Base-by-base conservation (phyloP, 2,113 vertebrate species). In the Tenebrosternarchus preto region DNA sequence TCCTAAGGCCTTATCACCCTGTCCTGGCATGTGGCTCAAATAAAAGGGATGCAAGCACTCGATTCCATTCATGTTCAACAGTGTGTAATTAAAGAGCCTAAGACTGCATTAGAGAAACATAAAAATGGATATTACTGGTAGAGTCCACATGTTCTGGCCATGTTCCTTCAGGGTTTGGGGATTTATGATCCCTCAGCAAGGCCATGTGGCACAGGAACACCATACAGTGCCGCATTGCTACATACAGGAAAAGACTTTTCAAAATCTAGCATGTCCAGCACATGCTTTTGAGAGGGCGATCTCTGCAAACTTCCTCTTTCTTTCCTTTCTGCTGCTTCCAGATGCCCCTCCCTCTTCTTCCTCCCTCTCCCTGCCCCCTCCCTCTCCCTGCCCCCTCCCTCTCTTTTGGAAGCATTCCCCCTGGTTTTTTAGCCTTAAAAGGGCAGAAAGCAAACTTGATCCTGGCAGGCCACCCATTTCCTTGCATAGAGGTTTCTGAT, bases 371-470 rank as follows among this genome's bases (percentile, higher is more conserved):
- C 57, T 71, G 76, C 69, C 66, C 63, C 73, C 36, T 25, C 25
- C 76, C 57, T 56, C 83, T 57, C 59, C 68, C 36, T 39, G 36
- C 36, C 36, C 57, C 67, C 83, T 60, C 82, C 74, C 74, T 84
- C 86, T 84, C 86, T 85, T 83, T 86, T 89, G 81, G 85, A 85
- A 90, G 87, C 85, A 71, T 90, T 91, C 90, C 90, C 89, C 89
- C 85, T 91, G 89, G 87, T 90, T 94, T 93, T 93, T 92, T 94
- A 90, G 91, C 92, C 93, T 91, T 93, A 93, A 93, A 93, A 93
- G 92, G 93, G 91, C 90, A 93, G 91, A 93, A n/a, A 93, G 90
- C 85, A 93, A 92, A 93, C 92, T 89, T 88, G 89, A 92, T 92
- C 84, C 86, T 92, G 91, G 92, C 92, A 88, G 87, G 78, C 89